Percentiles rank a stretch among this genome's conserved stretches.
phyloP scores from a whole-genome alignment of 2,888 invertebrate genomes.

The Spilarctia lutea region DNA sequence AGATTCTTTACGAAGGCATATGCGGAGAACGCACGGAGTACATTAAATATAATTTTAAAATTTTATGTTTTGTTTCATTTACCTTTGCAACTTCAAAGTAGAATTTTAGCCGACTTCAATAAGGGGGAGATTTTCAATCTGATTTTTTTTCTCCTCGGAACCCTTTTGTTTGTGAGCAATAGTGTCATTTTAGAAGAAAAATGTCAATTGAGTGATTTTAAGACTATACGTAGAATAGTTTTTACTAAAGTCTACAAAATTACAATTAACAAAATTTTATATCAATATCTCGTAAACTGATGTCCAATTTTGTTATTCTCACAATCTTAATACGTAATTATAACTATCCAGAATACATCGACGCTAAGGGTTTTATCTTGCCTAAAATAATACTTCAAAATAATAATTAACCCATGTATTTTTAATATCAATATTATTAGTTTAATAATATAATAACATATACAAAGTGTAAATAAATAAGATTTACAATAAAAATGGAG shows the following conservation, averaged over 20 bases:
- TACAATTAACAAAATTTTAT: too few relatives aligned
- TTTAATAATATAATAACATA: constrained; percentile 6
- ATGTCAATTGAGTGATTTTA: too few relatives aligned
- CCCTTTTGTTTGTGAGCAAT: too few relatives aligned
- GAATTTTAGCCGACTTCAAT: too few relatives aligned
- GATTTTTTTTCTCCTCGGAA: too few relatives aligned
- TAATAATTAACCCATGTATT: background rate
- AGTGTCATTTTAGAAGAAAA: too few relatives aligned
- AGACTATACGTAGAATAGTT: too few relatives aligned
- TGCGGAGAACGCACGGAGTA: constrained; percentile 66
- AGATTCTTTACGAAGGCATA: constrained; percentile 74
- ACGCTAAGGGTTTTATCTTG: background rate
- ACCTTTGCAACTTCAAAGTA: background rate
- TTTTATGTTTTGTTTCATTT: constrained; percentile 8
- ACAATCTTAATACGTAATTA: background rate
- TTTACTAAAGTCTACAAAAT: too few relatives aligned
- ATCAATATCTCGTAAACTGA: too few relatives aligned
- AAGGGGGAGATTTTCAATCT: too few relatives aligned
- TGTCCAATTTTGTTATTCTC: too few relatives aligned
- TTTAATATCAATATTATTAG: constrained; percentile 6
- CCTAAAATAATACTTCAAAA: background rate
- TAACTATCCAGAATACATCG: background rate
- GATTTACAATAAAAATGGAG: constrained; percentile 23
- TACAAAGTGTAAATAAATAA: constrained; percentile 15
- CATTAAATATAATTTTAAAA: constrained; percentile 28